phyloP scores from a whole-genome alignment of 2,888 invertebrate species.

The Noctua comes region DNA sequence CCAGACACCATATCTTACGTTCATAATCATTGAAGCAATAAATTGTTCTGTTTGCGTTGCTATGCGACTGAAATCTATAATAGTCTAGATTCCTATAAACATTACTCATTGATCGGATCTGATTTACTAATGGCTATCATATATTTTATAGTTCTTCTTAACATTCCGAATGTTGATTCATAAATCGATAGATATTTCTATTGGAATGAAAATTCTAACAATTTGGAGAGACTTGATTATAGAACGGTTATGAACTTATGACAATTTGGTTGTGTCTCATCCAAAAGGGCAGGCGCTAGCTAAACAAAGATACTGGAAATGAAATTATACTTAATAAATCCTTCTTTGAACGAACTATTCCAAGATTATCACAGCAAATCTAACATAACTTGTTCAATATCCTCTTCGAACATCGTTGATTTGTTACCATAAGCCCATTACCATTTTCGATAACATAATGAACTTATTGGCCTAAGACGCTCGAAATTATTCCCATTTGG shows the following conservation, averaged over 20 bases:
- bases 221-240: neutral
- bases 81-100: slow-evolving; percentile 43
- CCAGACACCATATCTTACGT: slow-evolving; percentile 67
- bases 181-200: slow-evolving; percentile 24
- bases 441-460: slow-evolving; percentile 5
- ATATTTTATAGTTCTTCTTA: slow-evolving; percentile 51
- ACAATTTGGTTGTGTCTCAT: neutral
- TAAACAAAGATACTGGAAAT: neutral
- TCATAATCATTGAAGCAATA: slow-evolving; percentile 56
- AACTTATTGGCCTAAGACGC: neutral
- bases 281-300: neutral
- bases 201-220: slow-evolving; percentile 12
- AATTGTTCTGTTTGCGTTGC: slow-evolving; percentile 54
- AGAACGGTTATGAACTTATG: neutral
- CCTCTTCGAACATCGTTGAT: neutral
- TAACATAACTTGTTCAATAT: neutral
- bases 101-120: slow-evolving; percentile 56
- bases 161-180: slow-evolving; percentile 39
- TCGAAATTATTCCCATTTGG: slow-evolving; percentile 64
- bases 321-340: neutral
- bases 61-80: slow-evolving; percentile 35
- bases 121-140: slow-evolving; percentile 38
- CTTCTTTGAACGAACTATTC: neutral
- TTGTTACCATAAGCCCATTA: slow-evolving; percentile 29
- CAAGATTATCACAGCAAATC: neutral